Conservation (phyloP, 2,888 invertebrate species). For the Patella ulyssiponensis region DNA sequence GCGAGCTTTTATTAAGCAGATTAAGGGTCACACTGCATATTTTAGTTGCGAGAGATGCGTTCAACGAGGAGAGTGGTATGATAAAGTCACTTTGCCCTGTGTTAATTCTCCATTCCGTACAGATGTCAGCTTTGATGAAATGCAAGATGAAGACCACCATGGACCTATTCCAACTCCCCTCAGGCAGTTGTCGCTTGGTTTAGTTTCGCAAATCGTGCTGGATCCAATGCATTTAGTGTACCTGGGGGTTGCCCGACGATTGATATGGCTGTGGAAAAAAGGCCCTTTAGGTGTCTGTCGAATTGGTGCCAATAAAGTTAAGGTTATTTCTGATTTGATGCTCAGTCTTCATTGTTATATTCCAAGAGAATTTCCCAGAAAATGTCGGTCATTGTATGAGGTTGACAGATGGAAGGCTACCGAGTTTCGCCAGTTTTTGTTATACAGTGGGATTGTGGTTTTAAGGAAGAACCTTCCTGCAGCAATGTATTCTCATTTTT, state of each 20-base stretch:
- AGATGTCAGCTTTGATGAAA: slow-evolving; percentile 40
- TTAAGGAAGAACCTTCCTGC: slow-evolving; percentile 33
- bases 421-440: slow-evolving; percentile 53
- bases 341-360: slow-evolving; percentile 25
- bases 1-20: slow-evolving; percentile 51
- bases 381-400: slow-evolving; percentile 42
- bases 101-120: slow-evolving; percentile 33
- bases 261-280: slow-evolving; percentile 35
- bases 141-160: slow-evolving; percentile 42
- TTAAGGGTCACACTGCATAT: slow-evolving; percentile 56
- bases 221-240: slow-evolving; percentile 61
- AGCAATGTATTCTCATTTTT: slow-evolving; percentile 44
- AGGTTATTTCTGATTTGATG: slow-evolving; percentile 38
- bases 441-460: slow-evolving; percentile 52
- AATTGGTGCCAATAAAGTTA: slow-evolving; percentile 7
- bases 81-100: slow-evolving; percentile 37
- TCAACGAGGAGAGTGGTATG: slow-evolving; percentile 31
- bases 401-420: slow-evolving; percentile 57
- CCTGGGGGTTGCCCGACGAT: slow-evolving; percentile 45
- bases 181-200: slow-evolving; percentile 29
- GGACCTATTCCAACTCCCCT: slow-evolving; percentile 30
- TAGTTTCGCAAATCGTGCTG: slow-evolving; percentile 46
- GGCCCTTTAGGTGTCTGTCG: slow-evolving; percentile 27
- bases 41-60: slow-evolving; percentile 58
- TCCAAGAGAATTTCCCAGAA: slow-evolving; percentile 48